These are phyloP conservation scores for Spicauda simplicius DNA, from an alignment of 2,888 invertebrate species.

Conservation along the genomic window DNA sequence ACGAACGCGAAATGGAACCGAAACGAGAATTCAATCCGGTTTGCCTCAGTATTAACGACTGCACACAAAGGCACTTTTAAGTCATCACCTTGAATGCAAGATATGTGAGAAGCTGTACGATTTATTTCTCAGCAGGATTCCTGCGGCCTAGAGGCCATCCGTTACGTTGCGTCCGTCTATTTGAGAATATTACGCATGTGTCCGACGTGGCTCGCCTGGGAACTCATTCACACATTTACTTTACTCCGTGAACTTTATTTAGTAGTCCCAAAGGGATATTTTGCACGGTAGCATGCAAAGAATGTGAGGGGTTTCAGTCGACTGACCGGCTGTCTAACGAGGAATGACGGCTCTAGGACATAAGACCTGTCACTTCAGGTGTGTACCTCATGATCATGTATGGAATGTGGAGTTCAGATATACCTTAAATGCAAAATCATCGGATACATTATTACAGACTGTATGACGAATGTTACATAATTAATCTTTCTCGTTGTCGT, in stretches of 20 bases:
- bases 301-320: conserved; percentile 52
- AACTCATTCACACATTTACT: conserved; percentile 4
- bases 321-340: conserved; percentile 57
- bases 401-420: conserved; percentile 3
- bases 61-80: conserved; percentile 46
- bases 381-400: conserved; percentile 37
- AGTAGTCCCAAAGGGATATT: conserved; percentile 43
- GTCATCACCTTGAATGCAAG: conserved; percentile 51
- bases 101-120: conserved; percentile 50
- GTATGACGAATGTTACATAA: background rate
- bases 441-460: background rate
- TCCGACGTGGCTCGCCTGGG: conserved; percentile 3
- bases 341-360: conserved; percentile 65
- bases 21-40: conserved; percentile 56
- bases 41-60: conserved; percentile 49
- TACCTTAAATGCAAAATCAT: conserved; percentile 7
- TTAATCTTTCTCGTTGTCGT: background rate
- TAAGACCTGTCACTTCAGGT: conserved; percentile 59
- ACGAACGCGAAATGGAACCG: conserved; percentile 49
- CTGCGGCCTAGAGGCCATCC: conserved; percentile 54
- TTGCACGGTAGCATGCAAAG: conserved; percentile 40
- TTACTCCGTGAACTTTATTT: background rate
- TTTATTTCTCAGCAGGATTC: conserved; percentile 67
- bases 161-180: conserved; percentile 58
- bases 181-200: conserved; percentile 59